A percentile compares a stretch with the other conserved stretches of the same genome.
Conservation (phyloP, 2,797 vertebrate species). For the Gallinago nigripennis region DNA sequence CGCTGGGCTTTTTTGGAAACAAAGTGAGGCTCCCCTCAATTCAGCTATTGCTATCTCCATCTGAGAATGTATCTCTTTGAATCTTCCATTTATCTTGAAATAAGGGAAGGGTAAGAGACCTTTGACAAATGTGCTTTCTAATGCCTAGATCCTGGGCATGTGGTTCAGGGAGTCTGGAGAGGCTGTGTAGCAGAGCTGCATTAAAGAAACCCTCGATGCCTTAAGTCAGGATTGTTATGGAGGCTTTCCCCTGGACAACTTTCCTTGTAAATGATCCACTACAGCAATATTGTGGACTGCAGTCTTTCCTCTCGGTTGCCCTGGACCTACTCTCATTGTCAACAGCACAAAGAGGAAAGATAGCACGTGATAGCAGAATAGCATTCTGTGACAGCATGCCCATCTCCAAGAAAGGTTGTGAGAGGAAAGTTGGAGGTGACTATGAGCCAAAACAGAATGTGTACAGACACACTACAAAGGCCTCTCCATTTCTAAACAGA, state of each 20-base stretch:
- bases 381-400: neutral
- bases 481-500: neutral
- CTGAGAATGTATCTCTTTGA: neutral
- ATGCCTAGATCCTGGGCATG: neutral
- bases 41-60: neutral
- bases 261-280: neutral
- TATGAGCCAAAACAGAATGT: neutral
- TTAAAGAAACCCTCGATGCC: neutral
- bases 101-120: neutral
- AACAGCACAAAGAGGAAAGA: neutral
- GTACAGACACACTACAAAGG: neutral
- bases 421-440: neutral
- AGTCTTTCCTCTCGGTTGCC: neutral
- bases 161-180: neutral
- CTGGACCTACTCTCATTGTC: neutral
- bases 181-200: neutral
- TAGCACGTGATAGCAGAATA: too few relatives aligned
- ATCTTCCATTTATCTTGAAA: neutral
- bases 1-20: neutral
- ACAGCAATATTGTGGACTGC: fast-evolving
- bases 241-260: neutral
- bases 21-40: neutral
- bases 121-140: neutral
- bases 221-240: neutral
- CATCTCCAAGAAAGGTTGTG: neutral